These are phyloP conservation scores for Seira ritae DNA, from an alignment of 2,888 invertebrate genomes.

Conservation along the genomic window DNA sequence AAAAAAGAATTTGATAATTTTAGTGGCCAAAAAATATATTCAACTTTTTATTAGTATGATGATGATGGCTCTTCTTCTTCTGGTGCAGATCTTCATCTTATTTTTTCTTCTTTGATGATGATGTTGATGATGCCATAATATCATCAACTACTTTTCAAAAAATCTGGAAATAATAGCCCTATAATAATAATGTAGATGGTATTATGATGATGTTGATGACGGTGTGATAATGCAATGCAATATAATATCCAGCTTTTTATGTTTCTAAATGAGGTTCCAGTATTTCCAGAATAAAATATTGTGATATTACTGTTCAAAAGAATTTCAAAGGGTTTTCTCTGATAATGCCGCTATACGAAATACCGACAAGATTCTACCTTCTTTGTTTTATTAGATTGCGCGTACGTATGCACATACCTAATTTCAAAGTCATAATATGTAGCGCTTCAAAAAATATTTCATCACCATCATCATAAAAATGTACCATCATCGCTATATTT, in stretches of 20 bases:
- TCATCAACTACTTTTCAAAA: conserved; percentile 49
- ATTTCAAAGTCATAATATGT: neutral
- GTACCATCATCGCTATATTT: conserved; percentile 1
- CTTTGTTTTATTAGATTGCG: neutral
- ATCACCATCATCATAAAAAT: conserved; percentile 9
- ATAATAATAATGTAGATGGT: conserved; percentile 50
- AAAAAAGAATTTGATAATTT: conserved; percentile 56
- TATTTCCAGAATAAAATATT: conserved; percentile 38
- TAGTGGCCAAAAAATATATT: conserved; percentile 54
- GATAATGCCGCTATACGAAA: conserved; percentile 32
- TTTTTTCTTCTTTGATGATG: conserved; percentile 14
- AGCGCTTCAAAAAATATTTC: conserved; percentile 2
- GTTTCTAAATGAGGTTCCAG: conserved; percentile 46
- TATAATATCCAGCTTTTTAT: conserved; percentile 40
- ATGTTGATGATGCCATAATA: conserved; percentile 30
- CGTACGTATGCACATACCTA: neutral
- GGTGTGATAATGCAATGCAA: conserved; percentile 48
- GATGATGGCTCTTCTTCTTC: conserved; percentile 19
- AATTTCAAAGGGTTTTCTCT: conserved; percentile 35
- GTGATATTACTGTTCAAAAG: neutral
- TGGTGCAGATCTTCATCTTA: conserved; percentile 36
- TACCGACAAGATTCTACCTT: neutral
- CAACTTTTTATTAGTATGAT: conserved; percentile 60
- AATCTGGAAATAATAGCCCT: conserved; percentile 11
- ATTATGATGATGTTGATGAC: conserved; percentile 37